Conservation (phyloP, 1,140 invertebrate species). For the Apis cerana region DNA sequence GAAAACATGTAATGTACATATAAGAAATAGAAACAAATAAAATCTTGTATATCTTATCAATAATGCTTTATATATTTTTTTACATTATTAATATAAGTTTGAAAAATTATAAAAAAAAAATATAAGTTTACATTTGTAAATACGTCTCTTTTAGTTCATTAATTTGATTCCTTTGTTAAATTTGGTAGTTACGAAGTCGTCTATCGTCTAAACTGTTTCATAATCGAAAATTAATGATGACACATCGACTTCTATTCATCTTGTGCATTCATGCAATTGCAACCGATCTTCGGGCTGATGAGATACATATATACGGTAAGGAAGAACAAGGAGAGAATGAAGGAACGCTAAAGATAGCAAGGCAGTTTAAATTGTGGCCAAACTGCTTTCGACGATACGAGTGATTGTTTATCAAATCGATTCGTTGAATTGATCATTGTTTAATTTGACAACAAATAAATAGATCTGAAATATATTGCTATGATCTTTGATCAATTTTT, state of each 20-base stretch:
- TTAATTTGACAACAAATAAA: constrained; percentile 42
- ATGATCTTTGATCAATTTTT: background rate
- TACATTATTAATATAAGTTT: too few relatives aligned
- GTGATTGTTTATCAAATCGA: constrained; percentile 47
- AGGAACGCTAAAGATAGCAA: constrained; percentile 5
- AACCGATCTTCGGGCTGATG: constrained; percentile 23
- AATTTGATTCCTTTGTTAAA: background rate
- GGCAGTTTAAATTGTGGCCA: constrained; percentile 36
- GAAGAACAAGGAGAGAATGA: constrained; percentile 14
- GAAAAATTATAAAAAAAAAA: too few relatives aligned
- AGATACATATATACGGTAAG: constrained; percentile 21
- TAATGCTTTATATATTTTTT: too few relatives aligned
- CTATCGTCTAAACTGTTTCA: constrained; percentile 7
- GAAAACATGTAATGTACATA: too few relatives aligned
- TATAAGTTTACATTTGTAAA: too few relatives aligned
- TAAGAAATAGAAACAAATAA: too few relatives aligned
- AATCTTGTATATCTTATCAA: too few relatives aligned
- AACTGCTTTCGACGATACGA: constrained; percentile 46
- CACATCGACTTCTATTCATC: background rate
- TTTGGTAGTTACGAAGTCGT: background rate
- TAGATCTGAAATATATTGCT: constrained; percentile 18
- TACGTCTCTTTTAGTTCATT: too few relatives aligned
- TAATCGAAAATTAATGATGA: constrained; percentile 32
- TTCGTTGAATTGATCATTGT: constrained; percentile 36
- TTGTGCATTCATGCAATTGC: constrained; percentile 6